A percentile compares a stretch with the other conserved stretches of the same genome.
Conservation (phyloP, 2,113 vertebrate genomes). For the Stercorarius parasiticus region DNA sequence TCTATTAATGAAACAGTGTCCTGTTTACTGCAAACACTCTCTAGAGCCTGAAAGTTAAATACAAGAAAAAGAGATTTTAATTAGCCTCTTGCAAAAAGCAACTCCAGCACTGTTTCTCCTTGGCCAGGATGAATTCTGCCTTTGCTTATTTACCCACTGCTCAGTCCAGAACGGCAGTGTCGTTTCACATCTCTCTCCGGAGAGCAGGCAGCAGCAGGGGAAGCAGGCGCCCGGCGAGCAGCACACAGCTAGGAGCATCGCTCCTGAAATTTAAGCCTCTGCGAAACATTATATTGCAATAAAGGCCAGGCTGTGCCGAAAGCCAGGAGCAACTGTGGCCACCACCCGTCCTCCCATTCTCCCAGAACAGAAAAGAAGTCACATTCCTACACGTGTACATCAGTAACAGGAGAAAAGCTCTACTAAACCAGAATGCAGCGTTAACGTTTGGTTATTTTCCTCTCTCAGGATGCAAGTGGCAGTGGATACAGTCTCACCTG, state of each 20-base stretch:
- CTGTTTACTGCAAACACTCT: constrained; percentile 34
- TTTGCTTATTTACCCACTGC: not conserved
- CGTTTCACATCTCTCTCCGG: accelerated
- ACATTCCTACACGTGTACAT: not conserved
- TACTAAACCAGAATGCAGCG: not conserved
- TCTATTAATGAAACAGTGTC: not conserved
- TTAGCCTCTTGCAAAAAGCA: not conserved
- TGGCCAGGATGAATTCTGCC: not conserved
- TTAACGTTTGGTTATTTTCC: not conserved
- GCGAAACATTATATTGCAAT: not conserved
- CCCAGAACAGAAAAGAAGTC: not conserved
- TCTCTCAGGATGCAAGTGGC: not conserved
- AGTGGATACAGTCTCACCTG: not conserved
- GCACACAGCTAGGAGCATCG: not conserved
- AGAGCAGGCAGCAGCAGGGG: not conserved
- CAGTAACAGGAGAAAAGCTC: not conserved
- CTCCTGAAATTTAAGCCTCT: not conserved
- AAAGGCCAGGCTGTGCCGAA: not conserved
- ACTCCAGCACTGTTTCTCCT: not conserved
- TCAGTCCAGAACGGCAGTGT: not conserved
- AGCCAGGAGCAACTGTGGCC: accelerated
- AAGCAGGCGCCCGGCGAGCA: not conserved
- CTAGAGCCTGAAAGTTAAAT: constrained; percentile 24
- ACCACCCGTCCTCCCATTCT: not conserved
- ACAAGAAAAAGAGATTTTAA: constrained; percentile 13